Base-by-base conservation (phyloP, 2,797 vertebrate species). In the Hylomyscus alleni region DNA sequence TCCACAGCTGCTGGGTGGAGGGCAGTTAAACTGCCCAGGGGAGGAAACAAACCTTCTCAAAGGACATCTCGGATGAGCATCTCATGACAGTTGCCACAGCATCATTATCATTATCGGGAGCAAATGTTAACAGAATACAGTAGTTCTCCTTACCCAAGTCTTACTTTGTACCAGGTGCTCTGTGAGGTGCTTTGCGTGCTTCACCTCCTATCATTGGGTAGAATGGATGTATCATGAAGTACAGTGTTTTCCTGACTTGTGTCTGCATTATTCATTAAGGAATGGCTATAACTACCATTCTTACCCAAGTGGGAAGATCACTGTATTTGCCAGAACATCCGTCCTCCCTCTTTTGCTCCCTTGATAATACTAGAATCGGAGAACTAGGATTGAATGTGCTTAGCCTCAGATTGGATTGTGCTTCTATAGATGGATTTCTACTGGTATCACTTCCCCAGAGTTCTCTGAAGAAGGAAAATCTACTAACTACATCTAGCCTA, bases 1-100 rank as follows among this genome's bases (percentile, higher is more conserved):
- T 29, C 62, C 4, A 11, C 20, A 34, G 12, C 40, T 54, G 5
- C 26, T 67, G 12, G 20, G 15, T 60, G 8, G 26, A 72, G 26
- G 31, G 6, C 83, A 95, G 34, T n/a, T 47, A 44, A 72, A 15
- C 67, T 83, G 17, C 76, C 83, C 1, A 14, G 37, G 37, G 69
- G 29, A 84, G 14, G 75, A 95, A 95, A 24, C 37, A 50, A 88
- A 86, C 52, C 34, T 40, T 81, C 72, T 76, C 56, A 60, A 54
- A 93, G 92, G 81, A 60, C 87, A 50, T 77, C 89, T 95, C 84
- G 31, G 75, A 80, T 65, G 83, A 72, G 78, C 54, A 93, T 97
- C 81, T 47, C 65, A 77, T 34, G 10, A 54, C 37, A 77, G 37
- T 81, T 77, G 60, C 1, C 13, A 17, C 7, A 77, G 34, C 56